Evolutionary conservation across 1,140 invertebrate genomes (phyloP).

Genomic region (Phortica variegata): DNA sequence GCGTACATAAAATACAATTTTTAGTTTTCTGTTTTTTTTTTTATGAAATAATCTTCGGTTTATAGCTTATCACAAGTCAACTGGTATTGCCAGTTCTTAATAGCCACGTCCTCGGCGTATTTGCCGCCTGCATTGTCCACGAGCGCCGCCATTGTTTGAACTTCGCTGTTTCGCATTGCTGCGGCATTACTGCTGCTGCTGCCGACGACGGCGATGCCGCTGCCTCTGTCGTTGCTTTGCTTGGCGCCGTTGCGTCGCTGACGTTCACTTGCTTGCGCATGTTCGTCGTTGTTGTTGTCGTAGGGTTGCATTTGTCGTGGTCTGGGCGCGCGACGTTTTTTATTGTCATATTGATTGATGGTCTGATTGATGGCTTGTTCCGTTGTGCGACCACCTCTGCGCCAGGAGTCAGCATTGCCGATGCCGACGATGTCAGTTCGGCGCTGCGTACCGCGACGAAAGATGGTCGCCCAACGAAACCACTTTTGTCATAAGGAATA

Average conservation of each 20-base stretch:
- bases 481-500: constrained; percentile 56
- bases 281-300: no score
- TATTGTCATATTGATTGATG: no score
- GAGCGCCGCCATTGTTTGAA: constrained; percentile 12
- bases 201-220: constrained; percentile 25
- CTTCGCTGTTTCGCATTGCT: constrained; percentile 15
- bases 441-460: constrained; percentile 27
- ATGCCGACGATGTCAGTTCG: constrained; percentile 33
- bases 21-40: no score
- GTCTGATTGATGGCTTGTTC: no score
- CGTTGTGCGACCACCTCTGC: constrained; percentile 49
- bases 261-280: no score
- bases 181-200: constrained; percentile 34
- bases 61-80: constrained; percentile 54
- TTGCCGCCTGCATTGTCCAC: constrained; percentile 39
- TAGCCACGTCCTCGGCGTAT: constrained; percentile 42
- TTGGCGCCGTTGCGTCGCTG: constrained; percentile 3
- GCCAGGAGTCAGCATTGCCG: constrained; percentile 46
- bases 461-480: constrained; percentile 49
- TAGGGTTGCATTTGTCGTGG: no score
- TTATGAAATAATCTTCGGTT: no score
- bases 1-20: no score
- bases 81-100: constrained; percentile 56
- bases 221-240: background rate
- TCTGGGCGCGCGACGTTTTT: no score